Percentiles rank a stretch among this genome's conserved stretches.
Conservation (phyloP, 1,140 invertebrate genomes). For the Tribolium castaneum region DNA sequence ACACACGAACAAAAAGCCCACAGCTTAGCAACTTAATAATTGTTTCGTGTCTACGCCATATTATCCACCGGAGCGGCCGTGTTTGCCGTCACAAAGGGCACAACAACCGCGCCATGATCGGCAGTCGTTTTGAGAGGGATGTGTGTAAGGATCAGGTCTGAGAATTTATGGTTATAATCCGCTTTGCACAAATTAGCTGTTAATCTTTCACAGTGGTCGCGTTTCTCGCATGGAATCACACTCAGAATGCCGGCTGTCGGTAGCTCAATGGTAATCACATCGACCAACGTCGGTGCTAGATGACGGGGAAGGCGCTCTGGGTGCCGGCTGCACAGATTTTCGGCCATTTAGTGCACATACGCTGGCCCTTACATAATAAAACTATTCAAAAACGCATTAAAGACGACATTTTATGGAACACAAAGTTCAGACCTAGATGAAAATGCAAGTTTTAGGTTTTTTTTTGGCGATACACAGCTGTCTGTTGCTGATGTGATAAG, state of each 20-base stretch:
- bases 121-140: slow-evolving; percentile 31
- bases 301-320: neutral
- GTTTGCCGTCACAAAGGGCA: slow-evolving; percentile 12
- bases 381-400: neutral
- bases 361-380: neutral
- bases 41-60: slow-evolving; percentile 27
- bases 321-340: neutral
- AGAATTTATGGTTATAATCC: slow-evolving; percentile 53
- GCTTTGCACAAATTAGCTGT: slow-evolving; percentile 55
- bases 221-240: slow-evolving; percentile 51
- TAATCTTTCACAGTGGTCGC: slow-evolving; percentile 52
- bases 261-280: slow-evolving; percentile 21
- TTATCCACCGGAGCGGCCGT: neutral
- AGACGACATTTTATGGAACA: too few species aligned
- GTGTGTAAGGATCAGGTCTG: slow-evolving; percentile 33
- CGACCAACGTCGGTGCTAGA: slow-evolving; percentile 4
- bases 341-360: neutral
- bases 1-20: slow-evolving; percentile 15
- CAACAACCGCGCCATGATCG: slow-evolving; percentile 13
- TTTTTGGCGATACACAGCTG: too few species aligned
- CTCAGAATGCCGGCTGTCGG: slow-evolving; percentile 48
- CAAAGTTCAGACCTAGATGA: too few species aligned
- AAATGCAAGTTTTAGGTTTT: too few species aligned
- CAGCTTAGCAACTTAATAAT: slow-evolving; percentile 25
- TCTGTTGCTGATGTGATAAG: too few species aligned